phyloP scores from a whole-genome alignment of 2,797 vertebrate genomes.

The Tauraco hartlaubi region DNA sequence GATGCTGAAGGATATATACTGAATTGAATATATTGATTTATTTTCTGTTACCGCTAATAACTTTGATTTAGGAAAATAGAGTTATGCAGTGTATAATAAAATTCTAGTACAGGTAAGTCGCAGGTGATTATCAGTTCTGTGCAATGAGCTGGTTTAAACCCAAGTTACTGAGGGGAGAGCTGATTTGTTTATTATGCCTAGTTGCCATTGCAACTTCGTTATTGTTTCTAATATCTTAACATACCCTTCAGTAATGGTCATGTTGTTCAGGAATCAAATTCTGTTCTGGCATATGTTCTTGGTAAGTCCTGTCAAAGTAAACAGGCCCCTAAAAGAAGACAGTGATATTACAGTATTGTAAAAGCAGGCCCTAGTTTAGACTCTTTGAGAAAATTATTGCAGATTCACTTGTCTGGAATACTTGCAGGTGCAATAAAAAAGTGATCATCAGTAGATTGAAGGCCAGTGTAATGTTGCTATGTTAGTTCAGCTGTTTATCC shows the following conservation, averaged over 20 bases:
- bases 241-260: neutral
- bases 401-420: neutral
- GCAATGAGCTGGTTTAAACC: neutral
- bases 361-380: neutral
- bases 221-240: neutral
- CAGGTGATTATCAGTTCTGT: neutral
- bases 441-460: neutral
- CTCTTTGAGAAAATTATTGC: neutral
- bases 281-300: neutral
- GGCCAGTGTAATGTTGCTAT: neutral
- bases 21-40: slow-evolving; percentile 6
- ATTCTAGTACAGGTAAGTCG: neutral
- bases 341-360: neutral
- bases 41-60: neutral
- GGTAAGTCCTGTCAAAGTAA: neutral
- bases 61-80: slow-evolving; percentile 6
- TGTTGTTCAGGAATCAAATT: neutral
- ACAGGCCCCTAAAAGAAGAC: neutral
- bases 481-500: neutral
- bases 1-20: neutral
- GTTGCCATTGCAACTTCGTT: neutral
- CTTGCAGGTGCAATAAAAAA: neutral
- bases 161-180: neutral
- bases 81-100: neutral
- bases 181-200: neutral